Evolutionary conservation across 2,888 invertebrate species (phyloP).

Genomic region (Acrobasis suavella): DNA sequence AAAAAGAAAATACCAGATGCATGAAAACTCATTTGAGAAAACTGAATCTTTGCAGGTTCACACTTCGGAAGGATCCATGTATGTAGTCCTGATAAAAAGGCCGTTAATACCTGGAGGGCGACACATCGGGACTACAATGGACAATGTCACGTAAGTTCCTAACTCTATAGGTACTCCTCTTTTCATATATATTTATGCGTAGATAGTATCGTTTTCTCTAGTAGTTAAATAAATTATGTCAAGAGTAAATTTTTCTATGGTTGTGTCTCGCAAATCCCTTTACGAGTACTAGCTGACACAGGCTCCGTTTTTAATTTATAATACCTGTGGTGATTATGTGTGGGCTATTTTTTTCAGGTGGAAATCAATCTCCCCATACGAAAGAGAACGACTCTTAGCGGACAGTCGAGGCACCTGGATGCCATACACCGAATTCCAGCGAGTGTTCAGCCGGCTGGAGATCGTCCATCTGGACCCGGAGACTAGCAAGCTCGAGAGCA

Average conservation of each 20-base stretch:
- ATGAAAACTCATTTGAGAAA: too few species aligned
- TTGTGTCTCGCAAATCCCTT: too few species aligned
- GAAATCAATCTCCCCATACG: slow-evolving; percentile 88
- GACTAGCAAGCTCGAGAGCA: slow-evolving; percentile 92
- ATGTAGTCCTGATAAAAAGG: slow-evolving; percentile 55
- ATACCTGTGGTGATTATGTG: too few species aligned
- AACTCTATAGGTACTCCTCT: too few species aligned
- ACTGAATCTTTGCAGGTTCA: slow-evolving; percentile 45
- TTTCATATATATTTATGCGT: too few species aligned
- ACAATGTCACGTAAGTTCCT: slow-evolving; percentile 23
- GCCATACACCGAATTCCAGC: slow-evolving; percentile 90
- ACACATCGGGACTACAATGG: slow-evolving; percentile 9
- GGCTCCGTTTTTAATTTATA: too few species aligned
- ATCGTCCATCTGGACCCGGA: slow-evolving; percentile 93
- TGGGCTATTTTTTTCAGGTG: slow-evolving; percentile 80
- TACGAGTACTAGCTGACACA: too few species aligned
- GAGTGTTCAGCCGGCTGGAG: slow-evolving; percentile 91
- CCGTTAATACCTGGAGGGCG: background rate
- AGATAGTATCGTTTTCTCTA: too few species aligned
- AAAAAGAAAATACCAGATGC: too few species aligned
- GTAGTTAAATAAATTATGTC: too few species aligned
- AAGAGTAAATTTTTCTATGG: too few species aligned
- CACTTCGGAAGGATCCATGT: slow-evolving; percentile 51
- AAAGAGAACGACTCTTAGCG: slow-evolving; percentile 87
- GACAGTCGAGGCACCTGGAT: slow-evolving; percentile 91